These are phyloP conservation scores for Bradysia coprophila DNA, from an alignment of 1,140 invertebrate genomes.

Conservation along the genomic window DNA sequence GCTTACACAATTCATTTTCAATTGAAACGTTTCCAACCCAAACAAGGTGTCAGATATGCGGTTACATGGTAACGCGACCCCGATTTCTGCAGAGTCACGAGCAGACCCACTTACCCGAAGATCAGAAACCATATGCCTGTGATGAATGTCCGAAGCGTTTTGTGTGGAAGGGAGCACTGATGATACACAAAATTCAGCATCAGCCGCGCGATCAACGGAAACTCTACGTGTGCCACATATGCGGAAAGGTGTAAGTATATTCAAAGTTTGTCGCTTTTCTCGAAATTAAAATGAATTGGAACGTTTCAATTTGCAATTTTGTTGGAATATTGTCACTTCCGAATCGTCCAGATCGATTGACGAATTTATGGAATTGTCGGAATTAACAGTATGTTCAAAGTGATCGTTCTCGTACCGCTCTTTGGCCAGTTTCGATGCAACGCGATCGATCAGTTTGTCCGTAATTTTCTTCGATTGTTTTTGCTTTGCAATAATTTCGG, in stretches of 20 bases:
- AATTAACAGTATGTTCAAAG: background rate
- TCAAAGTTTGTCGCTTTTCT: too few species aligned
- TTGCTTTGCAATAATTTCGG: background rate
- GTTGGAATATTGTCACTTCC: background rate
- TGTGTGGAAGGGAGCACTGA: conserved; percentile 2
- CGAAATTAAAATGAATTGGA: background rate
- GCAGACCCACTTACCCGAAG: conserved; percentile 3
- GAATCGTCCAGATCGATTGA: background rate
- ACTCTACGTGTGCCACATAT: conserved; percentile 1
- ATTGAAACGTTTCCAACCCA: background rate
- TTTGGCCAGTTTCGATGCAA: background rate
- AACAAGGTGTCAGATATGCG: background rate
- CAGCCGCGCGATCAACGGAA: background rate
- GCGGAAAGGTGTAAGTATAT: background rate
- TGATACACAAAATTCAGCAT: conserved; percentile 1
- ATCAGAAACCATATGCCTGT: conserved; percentile 2
- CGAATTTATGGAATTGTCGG: background rate
- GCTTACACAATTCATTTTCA: background rate
- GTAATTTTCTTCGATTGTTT: background rate
- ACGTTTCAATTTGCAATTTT: background rate
- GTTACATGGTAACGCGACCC: conserved; percentile 2
- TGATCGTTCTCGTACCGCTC: background rate
- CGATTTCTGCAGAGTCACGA: conserved; percentile 1
- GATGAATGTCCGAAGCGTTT: conserved; percentile 1
- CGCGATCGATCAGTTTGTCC: background rate